Evolutionary conservation across 2,888 invertebrate genomes (phyloP), one percentile per base, ranked within the genome.

Genomic region (Aphodius sticticus): DNA sequence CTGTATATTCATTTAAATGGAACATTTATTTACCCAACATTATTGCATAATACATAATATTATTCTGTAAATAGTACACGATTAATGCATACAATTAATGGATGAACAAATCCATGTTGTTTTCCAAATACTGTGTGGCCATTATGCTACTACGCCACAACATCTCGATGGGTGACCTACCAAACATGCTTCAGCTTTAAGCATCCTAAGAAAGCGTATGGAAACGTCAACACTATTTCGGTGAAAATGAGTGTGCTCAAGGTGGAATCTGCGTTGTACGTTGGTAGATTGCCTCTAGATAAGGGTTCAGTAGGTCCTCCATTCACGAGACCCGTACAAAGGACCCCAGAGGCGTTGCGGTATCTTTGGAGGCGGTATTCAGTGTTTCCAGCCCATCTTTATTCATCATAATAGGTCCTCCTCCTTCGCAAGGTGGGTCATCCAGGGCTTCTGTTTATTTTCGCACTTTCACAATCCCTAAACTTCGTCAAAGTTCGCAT

Each of bases 241-340:
- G 53, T 12, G 53, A 53, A 53, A 53, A 53, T 12, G 53, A 53
- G 53, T 53, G 53, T 53, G 12, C 53, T 53, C 53, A 53, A 53
- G 53, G 53, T 53, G 53, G 53, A 53, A 53, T 53, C 53, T 53
- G 53, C 53, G 53, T 53, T 53, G 53, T 53, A 53, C 53, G 53
- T 53, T 53, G 53, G 53, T 53, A 53, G 53, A 53, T 53, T 53
- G 53, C 53, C 53, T 53, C 7, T 7, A 53, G 53, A 53, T 53
- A 53, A 53, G 53, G 53, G 53, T 53, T 53, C 53, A 53, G 53
- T 53, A 53, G 53, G 53, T 53, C 53, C 53, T 53, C 53, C 53
- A 53, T 53, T 53, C 53, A 53, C 53, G 53, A 5, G 53, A 1
- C 2, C 12, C 53, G 53, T 53, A 53, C 53, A 53, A 53, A 53